Conservation (phyloP, 1,140 invertebrate species). For the Diachasma alloeum region DNA sequence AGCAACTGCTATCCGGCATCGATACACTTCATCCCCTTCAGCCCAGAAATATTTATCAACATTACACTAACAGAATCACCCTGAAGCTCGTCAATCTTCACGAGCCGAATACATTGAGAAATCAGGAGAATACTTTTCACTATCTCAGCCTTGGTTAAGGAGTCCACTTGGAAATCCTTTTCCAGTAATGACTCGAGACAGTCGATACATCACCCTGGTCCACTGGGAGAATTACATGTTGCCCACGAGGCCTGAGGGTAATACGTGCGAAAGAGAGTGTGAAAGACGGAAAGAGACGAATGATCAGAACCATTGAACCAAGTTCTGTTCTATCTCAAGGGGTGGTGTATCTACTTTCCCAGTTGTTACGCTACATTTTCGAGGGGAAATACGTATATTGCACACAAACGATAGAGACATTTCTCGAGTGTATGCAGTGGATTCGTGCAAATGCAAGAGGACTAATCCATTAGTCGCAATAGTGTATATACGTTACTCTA, state of each 20-base stretch:
- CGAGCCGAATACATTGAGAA: not conserved
- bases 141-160: not conserved
- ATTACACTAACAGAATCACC: not conserved
- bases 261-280: not conserved
- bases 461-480: not conserved
- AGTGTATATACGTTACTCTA: not conserved
- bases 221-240: not conserved
- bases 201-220: slow-evolving; percentile 7
- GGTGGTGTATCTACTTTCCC: not conserved
- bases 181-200: slow-evolving; percentile 13
- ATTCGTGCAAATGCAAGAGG: not conserved
- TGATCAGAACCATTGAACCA: not conserved
- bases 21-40: no score
- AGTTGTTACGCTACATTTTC: not conserved
- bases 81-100: not conserved
- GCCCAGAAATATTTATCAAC: not conserved
- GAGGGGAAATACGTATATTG: not conserved
- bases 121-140: not conserved
- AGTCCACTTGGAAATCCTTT: slow-evolving; percentile 8
- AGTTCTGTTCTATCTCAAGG: not conserved
- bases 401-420: not conserved
- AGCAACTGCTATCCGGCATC: no score
- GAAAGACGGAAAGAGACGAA: not conserved
- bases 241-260: not conserved
- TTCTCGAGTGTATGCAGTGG: not conserved